Evolutionary conservation across 1,140 invertebrate genomes (phyloP).

Genomic region (Anastatus disparis): DNA sequence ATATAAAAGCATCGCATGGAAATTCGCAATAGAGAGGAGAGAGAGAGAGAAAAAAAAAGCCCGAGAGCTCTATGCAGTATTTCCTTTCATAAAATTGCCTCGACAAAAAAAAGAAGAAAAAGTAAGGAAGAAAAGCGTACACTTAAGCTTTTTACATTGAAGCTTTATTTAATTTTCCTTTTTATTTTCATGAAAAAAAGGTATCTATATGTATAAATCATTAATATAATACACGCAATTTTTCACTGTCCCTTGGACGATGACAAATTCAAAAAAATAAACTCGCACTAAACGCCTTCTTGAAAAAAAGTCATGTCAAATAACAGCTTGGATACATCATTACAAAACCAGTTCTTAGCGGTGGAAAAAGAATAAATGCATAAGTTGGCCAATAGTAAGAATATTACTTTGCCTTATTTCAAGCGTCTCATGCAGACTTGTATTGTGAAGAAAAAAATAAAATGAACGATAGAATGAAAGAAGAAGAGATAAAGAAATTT

Average conservation of each 20-base stretch:
- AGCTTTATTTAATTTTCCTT: no score
- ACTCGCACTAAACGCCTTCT: conserved; percentile 35
- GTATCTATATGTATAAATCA: conserved; percentile 27
- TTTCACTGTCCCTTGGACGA: conserved; percentile 15
- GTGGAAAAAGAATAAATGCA: no score
- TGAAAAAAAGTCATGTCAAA: no score
- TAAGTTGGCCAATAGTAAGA: conserved; percentile 15
- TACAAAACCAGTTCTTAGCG: conserved; percentile 24
- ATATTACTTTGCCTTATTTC: conserved; percentile 10
- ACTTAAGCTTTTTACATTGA: no score
- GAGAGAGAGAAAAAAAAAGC: background rate
- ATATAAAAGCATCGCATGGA: conserved; percentile 38
- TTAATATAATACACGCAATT: conserved; percentile 7
- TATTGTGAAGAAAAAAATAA: conserved; percentile 25
- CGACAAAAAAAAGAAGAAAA: conserved; percentile 14
- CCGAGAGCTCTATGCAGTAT: conserved; percentile 17
- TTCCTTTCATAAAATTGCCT: conserved; percentile 36
- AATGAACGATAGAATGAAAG: background rate
- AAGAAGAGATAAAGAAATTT: background rate
- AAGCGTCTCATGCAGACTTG: background rate
- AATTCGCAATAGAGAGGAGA: conserved; percentile 10
- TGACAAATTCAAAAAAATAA: conserved; percentile 38
- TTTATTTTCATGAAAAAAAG: no score
- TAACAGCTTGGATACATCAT: background rate
- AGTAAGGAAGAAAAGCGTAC: background rate